Percentiles rank a stretch among this genome's conserved stretches.
These are phyloP conservation scores for Leuciscus idus DNA, from an alignment of 2,113 vertebrate species.

Conservation along the genomic window DNA sequence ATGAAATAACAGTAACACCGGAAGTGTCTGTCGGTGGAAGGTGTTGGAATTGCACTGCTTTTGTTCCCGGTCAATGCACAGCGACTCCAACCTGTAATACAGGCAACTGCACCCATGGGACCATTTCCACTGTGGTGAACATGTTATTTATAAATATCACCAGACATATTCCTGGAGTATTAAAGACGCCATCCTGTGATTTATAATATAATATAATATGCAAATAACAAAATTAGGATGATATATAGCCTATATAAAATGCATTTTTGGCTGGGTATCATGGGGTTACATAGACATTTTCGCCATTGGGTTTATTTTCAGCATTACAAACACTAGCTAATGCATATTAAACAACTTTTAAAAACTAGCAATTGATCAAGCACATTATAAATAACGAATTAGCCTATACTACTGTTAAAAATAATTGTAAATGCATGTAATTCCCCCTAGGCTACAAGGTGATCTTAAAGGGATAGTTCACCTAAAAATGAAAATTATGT, in stretches of 20 bases:
- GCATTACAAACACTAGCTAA: too few relatives aligned
- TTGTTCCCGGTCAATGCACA: background rate
- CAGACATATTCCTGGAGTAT: background rate
- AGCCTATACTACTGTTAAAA: too few relatives aligned
- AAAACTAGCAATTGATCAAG: too few relatives aligned
- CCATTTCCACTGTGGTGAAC: conserved; percentile 16
- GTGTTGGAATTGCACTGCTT: conserved; percentile 52
- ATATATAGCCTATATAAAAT: too few relatives aligned
- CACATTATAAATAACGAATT: too few relatives aligned
- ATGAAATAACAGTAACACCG: conserved; percentile 58
- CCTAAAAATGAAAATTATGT: too few relatives aligned
- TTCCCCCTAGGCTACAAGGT: background rate
- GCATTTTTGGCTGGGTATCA: too few relatives aligned
- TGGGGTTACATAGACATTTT: too few relatives aligned
- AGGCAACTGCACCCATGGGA: conserved; percentile 41
- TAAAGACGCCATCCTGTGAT: background rate
- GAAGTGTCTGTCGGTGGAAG: conserved; percentile 57
- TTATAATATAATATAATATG: too few relatives aligned
- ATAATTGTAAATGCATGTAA: background rate
- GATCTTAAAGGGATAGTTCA: background rate
- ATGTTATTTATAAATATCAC: background rate
- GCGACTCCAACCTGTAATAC: background rate
- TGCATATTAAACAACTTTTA: too few relatives aligned
- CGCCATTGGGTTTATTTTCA: too few relatives aligned
- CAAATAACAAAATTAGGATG: too few relatives aligned